phyloP scores from a whole-genome alignment of 2,888 invertebrate genomes.

The Rhagonycha fulva region DNA sequence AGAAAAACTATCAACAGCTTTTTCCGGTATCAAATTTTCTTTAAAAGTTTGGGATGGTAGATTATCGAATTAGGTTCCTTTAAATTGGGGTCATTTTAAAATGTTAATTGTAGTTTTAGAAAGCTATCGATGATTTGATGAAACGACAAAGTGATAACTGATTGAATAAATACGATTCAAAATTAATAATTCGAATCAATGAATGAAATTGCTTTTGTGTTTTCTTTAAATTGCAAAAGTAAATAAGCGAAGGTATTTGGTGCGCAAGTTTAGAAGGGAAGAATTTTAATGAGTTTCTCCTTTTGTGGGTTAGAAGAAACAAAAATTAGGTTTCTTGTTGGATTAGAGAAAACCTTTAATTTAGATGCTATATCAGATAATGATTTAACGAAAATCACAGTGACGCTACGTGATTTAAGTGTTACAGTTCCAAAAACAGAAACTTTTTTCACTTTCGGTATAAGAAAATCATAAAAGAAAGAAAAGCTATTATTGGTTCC shows the following conservation, averaged over 20 bases:
- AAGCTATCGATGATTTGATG: not conserved
- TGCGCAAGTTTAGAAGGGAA: not conserved
- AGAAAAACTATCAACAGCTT: not conserved
- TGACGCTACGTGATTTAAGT: not conserved
- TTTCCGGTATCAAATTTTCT: not conserved
- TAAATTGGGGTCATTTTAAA: not conserved
- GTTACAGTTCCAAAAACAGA: not conserved
- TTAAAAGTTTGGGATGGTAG: not conserved
- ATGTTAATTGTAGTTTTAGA: not conserved
- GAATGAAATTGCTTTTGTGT: not conserved
- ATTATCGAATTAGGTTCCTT: not conserved
- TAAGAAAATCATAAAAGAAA: not conserved
- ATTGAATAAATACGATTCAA: not conserved
- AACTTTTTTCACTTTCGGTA: not conserved
- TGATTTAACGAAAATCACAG: not conserved
- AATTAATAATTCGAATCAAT: not conserved
- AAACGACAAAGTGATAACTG: not conserved
- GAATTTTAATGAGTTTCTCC: not conserved
- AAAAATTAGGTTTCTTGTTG: not conserved
- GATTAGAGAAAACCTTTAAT: not conserved
- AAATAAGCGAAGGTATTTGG: not conserved
- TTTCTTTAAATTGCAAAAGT: not conserved
- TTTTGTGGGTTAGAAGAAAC: not conserved
- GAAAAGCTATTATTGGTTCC: not conserved
- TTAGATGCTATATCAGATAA: not conserved